Conservation (phyloP, 2,113 vertebrate species). For the Laticauda colubrina region DNA sequence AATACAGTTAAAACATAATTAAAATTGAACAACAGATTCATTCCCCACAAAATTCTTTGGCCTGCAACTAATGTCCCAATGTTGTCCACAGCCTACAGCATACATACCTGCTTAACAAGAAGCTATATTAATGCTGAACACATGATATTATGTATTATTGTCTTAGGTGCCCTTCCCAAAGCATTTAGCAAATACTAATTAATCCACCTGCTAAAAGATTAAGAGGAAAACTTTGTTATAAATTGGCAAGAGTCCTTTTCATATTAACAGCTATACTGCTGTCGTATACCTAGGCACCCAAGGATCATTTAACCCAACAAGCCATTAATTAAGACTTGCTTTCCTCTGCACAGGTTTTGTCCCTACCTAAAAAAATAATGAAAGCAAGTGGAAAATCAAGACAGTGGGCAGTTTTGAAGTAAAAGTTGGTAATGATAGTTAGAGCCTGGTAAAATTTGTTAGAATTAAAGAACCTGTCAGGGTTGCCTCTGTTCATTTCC, state of each 20-base stretch:
- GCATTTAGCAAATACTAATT: slow-evolving; percentile 33
- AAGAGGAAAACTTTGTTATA: slow-evolving; percentile 1
- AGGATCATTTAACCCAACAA: not conserved
- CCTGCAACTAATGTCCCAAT: not conserved
- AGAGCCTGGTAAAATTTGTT: not conserved
- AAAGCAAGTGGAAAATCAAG: not conserved
- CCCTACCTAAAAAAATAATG: fast-evolving
- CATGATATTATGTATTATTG: not conserved
- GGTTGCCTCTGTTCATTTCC: too few species aligned
- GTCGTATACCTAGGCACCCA: not conserved
- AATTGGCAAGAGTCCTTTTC: slow-evolving; percentile 17
- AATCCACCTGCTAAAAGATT: slow-evolving; percentile 16
- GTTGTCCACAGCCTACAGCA: slow-evolving; percentile 16
- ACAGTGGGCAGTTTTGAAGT: not conserved
- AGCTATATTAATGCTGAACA: slow-evolving; percentile 23
- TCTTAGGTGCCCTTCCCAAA: slow-evolving; percentile 27
- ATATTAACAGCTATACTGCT: not conserved
- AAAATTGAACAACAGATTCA: not conserved
- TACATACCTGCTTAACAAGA: not conserved
- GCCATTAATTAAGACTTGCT: not conserved
- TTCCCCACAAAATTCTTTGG: not conserved
- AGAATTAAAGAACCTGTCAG: not conserved
- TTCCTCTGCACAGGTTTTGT: not conserved
- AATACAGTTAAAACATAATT: not conserved
- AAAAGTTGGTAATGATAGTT: fast-evolving